Evolutionary conservation across 2,113 vertebrate species (phyloP), one percentile per base, ranked within the genome.

Genomic region (Cairina moschata): DNA sequence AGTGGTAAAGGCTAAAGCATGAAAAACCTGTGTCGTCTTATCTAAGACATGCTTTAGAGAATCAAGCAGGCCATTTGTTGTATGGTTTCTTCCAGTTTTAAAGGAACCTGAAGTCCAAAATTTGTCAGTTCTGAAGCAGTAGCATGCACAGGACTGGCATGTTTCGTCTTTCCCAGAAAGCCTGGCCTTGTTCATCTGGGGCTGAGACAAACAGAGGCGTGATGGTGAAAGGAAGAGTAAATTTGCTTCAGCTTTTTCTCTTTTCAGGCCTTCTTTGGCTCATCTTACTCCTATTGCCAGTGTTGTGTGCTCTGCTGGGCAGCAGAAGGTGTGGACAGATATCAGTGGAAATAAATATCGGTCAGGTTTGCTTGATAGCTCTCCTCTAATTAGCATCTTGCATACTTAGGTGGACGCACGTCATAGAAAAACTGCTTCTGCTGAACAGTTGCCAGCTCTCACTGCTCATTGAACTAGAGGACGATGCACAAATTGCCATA

Each of bases 111-210:
- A 73, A 90, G 71, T 82, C 44, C 29, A 42, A 77, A 81, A 34
- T 11, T 8, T 67, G 21, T 74, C 1, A 0, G 8, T 74, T 71
- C 11, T 11, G 55, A 62, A 71, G 9, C 28, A 14, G 56, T 52
- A 29, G 13, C 25, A 17, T 32, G 1, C 13, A 25, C 10, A 42
- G 32, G 25, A 55, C 17, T 48, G 60, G 22, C 54, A 36, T 3
- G 3, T 46, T 86, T 74, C 28, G 66, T 17, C 3, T 82, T 91
- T 83, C 69, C 8, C 4, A 0, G 31, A 63, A 86, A 73, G 31
- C 17, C 23, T 50, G 0, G 28, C 67, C 46, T 6, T 69, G 11
- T 71, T 78, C 0, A 0, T 66, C 28, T 82, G 56, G 6, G 8
- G 77, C 73, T 90, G 67, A 76, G 65, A 80, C 25, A 65, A 80